Evolutionary conservation across 2,888 invertebrate genomes (phyloP).

Genomic region (Drosophila maculinotata): DNA sequence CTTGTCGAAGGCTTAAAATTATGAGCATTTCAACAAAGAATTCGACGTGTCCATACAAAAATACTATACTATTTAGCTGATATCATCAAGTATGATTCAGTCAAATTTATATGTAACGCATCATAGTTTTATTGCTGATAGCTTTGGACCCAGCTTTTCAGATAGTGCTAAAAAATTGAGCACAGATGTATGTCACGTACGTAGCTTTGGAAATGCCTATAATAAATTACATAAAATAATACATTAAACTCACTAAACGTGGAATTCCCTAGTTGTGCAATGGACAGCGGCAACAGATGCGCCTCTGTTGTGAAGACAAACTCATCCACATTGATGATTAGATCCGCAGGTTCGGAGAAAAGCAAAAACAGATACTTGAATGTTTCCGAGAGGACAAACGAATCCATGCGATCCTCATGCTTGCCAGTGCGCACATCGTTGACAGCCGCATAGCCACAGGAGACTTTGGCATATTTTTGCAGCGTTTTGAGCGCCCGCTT

Average conservation of each 20-base stretch:
- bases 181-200: no score
- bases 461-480: conserved; percentile 95
- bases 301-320: conserved; percentile 97
- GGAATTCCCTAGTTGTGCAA: conserved; percentile 89
- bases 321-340: conserved; percentile 92
- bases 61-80: no score
- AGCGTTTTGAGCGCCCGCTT: conserved; percentile 94
- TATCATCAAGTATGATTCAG: no score
- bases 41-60: no score
- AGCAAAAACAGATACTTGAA: conserved; percentile 98
- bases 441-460: conserved; percentile 99
- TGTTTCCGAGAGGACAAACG: conserved; percentile 98
- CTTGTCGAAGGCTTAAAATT: no score
- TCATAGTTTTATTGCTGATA: no score
- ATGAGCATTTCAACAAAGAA: no score
- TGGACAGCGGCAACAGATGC: conserved; percentile 95
- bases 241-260: conserved; percentile 83
- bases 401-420: conserved; percentile 99
- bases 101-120: no score
- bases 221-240: not conserved
- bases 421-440: conserved; percentile 95
- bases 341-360: conserved; percentile 94
- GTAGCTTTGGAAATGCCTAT: not conserved
- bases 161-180: no score
- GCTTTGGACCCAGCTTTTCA: no score